Evolutionary conservation across 2,797 vertebrate genomes (phyloP).

Genomic region (Alexandromys oeconomus): DNA sequence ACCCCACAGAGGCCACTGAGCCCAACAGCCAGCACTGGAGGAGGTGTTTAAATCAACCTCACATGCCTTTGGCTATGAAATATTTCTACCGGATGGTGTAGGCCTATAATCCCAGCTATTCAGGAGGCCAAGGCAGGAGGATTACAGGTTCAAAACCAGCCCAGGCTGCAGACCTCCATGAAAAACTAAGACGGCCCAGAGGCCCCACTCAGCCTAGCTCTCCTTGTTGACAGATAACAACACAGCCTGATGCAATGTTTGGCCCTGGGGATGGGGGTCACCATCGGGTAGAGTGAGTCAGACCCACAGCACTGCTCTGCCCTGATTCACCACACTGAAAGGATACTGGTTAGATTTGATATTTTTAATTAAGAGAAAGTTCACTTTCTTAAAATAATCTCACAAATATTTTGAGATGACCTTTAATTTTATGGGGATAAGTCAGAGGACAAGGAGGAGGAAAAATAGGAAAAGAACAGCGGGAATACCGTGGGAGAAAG

Average conservation of each 20-base stretch:
- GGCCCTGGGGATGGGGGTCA: too few species aligned
- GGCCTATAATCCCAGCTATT: not conserved
- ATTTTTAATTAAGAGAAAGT: conserved; percentile 1
- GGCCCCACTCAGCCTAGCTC: rapidly evolving
- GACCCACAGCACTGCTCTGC: too few species aligned
- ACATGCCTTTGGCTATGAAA: not conserved
- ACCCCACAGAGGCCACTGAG: too few species aligned
- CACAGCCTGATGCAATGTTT: not conserved
- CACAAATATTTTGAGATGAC: not conserved
- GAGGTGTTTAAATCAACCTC: not conserved
- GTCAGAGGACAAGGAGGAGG: too few species aligned
- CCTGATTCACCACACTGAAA: not conserved
- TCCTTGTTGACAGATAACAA: not conserved
- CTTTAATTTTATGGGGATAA: not conserved
- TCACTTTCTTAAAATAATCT: conserved; percentile 11
- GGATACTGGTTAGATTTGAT: not conserved
- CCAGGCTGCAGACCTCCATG: not conserved
- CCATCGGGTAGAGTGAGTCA: not conserved
- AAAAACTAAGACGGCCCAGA: not conserved
- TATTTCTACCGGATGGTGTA: not conserved
- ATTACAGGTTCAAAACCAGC: not conserved
- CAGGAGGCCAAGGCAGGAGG: not conserved
- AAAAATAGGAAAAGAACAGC: not conserved
- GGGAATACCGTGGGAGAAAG: not conserved
- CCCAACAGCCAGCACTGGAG: not conserved